These are phyloP conservation scores for Coranthus polyacanthus DNA, from an alignment of 2,797 vertebrate genomes.

Conservation along the genomic window DNA sequence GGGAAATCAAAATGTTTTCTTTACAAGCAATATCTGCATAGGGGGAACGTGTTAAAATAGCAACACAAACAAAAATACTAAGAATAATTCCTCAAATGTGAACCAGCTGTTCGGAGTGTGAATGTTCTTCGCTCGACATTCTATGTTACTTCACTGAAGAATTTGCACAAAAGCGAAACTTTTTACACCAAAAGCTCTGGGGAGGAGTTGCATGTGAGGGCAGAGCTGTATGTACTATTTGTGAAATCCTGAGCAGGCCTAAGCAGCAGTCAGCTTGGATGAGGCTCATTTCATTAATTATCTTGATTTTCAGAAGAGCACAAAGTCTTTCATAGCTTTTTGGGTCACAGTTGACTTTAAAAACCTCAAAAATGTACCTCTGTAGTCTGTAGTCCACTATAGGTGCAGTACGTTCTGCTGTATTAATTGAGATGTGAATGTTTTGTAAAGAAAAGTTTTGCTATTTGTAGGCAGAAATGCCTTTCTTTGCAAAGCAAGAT, in stretches of 20 bases:
- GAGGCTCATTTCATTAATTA: background rate
- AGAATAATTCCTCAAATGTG: conserved; percentile 64
- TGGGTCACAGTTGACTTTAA: too few species aligned
- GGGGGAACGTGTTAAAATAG: conserved; percentile 54
- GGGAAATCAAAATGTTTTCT: conserved; percentile 56
- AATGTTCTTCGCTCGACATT: background rate
- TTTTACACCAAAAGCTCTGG: conserved; percentile 15
- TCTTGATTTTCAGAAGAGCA: background rate
- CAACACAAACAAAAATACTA: conserved; percentile 68
- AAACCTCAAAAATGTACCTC: too few species aligned
- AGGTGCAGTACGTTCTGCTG: too few species aligned
- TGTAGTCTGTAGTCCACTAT: too few species aligned
- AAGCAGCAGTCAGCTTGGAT: background rate
- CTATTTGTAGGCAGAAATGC: conserved; percentile 31
- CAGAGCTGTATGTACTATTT: too few species aligned
- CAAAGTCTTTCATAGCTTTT: too few species aligned
- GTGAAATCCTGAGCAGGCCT: background rate
- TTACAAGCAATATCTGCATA: conserved; percentile 43
- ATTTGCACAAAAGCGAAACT: conserved; percentile 18
- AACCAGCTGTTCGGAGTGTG: conserved; percentile 69
- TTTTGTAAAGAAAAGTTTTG: conserved; percentile 41
- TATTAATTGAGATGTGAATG: conserved; percentile 2
- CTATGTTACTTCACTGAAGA: conserved; percentile 14
- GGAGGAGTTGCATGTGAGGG: background rate
- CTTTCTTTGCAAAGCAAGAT: conserved; percentile 37